Evolutionary conservation across 2,888 invertebrate genomes (phyloP), one percentile per base, ranked within the genome.

Genomic region (Apantesis nais): DNA sequence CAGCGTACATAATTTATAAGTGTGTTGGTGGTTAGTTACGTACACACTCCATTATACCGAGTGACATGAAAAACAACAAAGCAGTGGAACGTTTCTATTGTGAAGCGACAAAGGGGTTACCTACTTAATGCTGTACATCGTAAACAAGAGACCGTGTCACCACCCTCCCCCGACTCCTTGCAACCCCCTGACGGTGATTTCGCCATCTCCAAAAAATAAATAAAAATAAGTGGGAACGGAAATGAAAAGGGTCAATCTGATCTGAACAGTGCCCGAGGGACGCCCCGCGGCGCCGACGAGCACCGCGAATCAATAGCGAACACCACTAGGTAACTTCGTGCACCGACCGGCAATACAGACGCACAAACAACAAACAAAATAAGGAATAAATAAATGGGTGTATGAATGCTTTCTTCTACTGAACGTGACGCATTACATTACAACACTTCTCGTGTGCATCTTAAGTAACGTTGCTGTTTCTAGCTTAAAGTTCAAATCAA

Each of bases 161-260:
- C 60, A 16, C 14, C 31, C 52, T 31, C 72, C 64, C 67, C 70
- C 62, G 73, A 61, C 68, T 67, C 25, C 70, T 62, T 70, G 61
- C 70, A 66, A 25, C 69, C 62, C 70, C 60, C 61, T 55, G 66
- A 62, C 67, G 69, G 74, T 74, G 77, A 85, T 83, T 83, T 84
- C 81, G 83, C 82, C 81, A 84, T 81, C 85, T 84, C 79, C 78
- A 77, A 77, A 82, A 78, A 85, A 85, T 84, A 86, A 86, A 89
- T 86, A 88, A 84, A 84, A 88, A 85, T 86, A 83, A 85, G 82
- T 78, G 77, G 77, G 77, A 82, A 72, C 84, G 87, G 84, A 85
- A 86, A 84, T 85, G 85, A 86, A 86, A 88, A 87, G 91, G 90
- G 90, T 88, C 89, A 85, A 88, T 85, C 78, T 80, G 85, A 86